Percentiles rank a stretch among this genome's conserved stretches.
Evolutionary conservation across 2,113 vertebrate genomes (phyloP).

Genomic region (Oncorhynchus kisutch): DNA sequence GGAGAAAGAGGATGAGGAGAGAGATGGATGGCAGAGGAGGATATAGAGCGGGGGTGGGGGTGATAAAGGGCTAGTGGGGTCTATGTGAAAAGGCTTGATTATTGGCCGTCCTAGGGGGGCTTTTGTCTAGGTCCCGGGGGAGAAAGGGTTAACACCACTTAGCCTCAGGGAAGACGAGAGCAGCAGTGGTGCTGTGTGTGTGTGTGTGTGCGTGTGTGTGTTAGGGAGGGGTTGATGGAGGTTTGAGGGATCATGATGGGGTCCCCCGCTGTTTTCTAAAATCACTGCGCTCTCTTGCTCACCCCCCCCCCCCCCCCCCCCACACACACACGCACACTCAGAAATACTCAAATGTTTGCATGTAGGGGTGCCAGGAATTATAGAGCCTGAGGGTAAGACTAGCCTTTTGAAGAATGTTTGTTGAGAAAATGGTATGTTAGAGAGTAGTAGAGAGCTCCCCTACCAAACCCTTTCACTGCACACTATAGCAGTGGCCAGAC

Average conservation of each 20-base stretch:
- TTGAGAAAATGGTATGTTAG: neutral
- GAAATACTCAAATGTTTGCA: neutral
- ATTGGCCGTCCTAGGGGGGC: slow-evolving; percentile 70
- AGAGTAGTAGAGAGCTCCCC: neutral
- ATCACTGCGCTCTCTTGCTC: slow-evolving; percentile 52
- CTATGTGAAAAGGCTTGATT: slow-evolving; percentile 63
- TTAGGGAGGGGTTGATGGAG: neutral
- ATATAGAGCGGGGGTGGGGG: slow-evolving; percentile 17
- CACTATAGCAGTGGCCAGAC: neutral
- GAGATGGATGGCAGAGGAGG: neutral
- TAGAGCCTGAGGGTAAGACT: neutral
- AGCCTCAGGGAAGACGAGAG: slow-evolving; percentile 59
- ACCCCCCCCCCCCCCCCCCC: slow-evolving; percentile 14
- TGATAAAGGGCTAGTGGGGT: slow-evolving; percentile 26
- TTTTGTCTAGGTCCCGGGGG: slow-evolving; percentile 73
- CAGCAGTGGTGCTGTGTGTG: slow-evolving; percentile 8
- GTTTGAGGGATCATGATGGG: neutral
- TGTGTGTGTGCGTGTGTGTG: neutral
- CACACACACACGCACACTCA: neutral
- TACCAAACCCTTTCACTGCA: no score
- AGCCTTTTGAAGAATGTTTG: neutral
- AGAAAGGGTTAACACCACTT: slow-evolving; percentile 75
- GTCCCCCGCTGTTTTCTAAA: slow-evolving; percentile 22
- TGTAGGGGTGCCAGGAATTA: neutral
- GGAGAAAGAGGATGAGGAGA: neutral